Evolutionary conservation across 2,113 vertebrate genomes (phyloP).

Genomic region (Ictidomys tridecemlineatus): DNA sequence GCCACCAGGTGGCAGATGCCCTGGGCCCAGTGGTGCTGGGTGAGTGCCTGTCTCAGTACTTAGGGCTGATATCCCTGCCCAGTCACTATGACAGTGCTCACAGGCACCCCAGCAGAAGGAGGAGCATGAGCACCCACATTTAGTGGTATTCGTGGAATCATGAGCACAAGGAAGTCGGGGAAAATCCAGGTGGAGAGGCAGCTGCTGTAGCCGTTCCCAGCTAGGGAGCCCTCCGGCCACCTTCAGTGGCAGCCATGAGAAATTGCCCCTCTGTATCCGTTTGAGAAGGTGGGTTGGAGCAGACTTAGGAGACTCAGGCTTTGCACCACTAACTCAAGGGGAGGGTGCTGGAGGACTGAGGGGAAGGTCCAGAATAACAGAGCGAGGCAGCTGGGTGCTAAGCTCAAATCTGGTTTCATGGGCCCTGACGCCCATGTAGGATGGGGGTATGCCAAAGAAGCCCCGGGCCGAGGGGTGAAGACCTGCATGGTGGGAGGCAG

Average conservation of each 20-base stretch:
- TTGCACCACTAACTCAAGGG: not conserved
- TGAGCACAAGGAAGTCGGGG: not conserved
- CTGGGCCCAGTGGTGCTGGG: not conserved
- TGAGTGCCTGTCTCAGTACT: not conserved
- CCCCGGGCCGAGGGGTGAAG: no score
- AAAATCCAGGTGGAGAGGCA: not conserved
- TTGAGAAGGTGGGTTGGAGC: not conserved
- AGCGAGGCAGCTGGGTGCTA: accelerated
- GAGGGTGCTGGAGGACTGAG: no score
- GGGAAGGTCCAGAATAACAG: not conserved
- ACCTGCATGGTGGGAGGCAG: not conserved
- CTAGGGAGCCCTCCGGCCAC: not conserved
- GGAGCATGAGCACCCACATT: not conserved
- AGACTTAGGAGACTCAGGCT: not conserved
- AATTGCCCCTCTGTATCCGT: not conserved
- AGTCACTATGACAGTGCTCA: not conserved
- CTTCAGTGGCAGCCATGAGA: not conserved
- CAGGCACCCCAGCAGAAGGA: not conserved
- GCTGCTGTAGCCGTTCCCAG: not conserved
- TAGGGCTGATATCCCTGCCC: not conserved
- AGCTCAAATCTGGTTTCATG: accelerated
- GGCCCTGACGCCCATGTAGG: accelerated
- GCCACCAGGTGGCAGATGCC: no score
- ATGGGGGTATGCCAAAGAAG: not conserved
- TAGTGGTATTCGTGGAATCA: not conserved